Evolutionary conservation across 1,140 invertebrate genomes (phyloP), one percentile per base, ranked within the genome.

Genomic region (Phenacoccus solenopsis): DNA sequence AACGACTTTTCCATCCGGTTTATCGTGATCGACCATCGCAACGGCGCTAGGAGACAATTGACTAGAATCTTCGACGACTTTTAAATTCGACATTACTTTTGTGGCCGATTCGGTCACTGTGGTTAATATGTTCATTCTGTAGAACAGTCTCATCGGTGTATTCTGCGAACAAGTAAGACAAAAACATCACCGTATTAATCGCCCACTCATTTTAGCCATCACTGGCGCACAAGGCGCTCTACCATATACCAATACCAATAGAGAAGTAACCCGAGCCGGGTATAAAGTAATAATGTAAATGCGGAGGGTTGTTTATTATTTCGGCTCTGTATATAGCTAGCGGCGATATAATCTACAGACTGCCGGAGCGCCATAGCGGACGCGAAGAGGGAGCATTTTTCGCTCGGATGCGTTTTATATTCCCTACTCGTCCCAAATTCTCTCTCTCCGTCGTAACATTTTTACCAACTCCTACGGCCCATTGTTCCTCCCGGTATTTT

Each of bases 201-300:
- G 9, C n/a, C 32, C 32, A 9, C n/a, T 10, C 32, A 38, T 38
- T 10, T n/a, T 38, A 38, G 25, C 22, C 21, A 24, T 25, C 59
- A 25, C 32, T 10, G 32, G 32, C 32, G n/a, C n/a, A 38, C 32
- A 38, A 38, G n/a, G 32, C 32, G n/a, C 32, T 9, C n/a, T 38
- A 38, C 32, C 32, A 64, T 24, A 49, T n/a, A 49, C 38, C 38
- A 49, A 49, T 49, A 49, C 38, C 16, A 16, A 49, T 64, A 27
- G 25, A 27, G 7, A 16, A 64, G 59, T 16, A 64, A 25, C 12
- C 59, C 2, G 59, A 20, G 4, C 4, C 59, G 22, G 2, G 3
- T 22, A 64, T 64, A 64, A 64, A 64, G 59, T 64, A 64, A 64
- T 64, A 64, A 64, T 24, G 16, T 64, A 64, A 64, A 64, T 25